Evolutionary conservation across 1,140 invertebrate species (phyloP).

Genomic region (Drosophila novamexicana): DNA sequence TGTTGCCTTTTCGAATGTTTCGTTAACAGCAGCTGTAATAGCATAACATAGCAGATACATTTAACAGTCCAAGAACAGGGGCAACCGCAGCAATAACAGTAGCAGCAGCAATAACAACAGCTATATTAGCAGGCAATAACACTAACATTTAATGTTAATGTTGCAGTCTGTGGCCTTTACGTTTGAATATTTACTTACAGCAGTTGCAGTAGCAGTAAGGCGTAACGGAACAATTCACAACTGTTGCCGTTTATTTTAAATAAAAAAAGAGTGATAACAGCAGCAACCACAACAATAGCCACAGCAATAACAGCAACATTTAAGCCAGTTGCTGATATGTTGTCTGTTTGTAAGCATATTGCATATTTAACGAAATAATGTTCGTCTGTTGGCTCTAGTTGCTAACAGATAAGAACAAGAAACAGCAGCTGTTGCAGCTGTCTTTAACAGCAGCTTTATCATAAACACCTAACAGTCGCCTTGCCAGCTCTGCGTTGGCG

Average conservation of each 20-base stretch:
- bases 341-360: too few relatives aligned
- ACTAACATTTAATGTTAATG: too few relatives aligned
- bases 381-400: neutral
- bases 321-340: too few relatives aligned
- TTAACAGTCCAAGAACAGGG: slow-evolving; percentile 13
- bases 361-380: too few relatives aligned
- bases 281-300: too few relatives aligned
- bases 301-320: too few relatives aligned
- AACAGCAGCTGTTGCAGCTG: neutral
- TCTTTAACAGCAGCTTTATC: neutral
- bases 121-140: neutral
- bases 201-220: neutral
- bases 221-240: too few relatives aligned
- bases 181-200: neutral
- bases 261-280: too few relatives aligned
- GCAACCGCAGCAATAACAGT: neutral
- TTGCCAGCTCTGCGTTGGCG: slow-evolving; percentile 2
- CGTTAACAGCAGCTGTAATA: slow-evolving; percentile 15
- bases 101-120: neutral
- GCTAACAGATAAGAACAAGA: neutral
- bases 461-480: neutral
- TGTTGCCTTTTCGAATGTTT: slow-evolving; percentile 58
- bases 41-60: neutral
- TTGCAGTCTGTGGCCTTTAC: neutral
- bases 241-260: too few relatives aligned